Evolutionary conservation across 2,888 invertebrate genomes (phyloP).

Genomic region (Encarsia formosa): DNA sequence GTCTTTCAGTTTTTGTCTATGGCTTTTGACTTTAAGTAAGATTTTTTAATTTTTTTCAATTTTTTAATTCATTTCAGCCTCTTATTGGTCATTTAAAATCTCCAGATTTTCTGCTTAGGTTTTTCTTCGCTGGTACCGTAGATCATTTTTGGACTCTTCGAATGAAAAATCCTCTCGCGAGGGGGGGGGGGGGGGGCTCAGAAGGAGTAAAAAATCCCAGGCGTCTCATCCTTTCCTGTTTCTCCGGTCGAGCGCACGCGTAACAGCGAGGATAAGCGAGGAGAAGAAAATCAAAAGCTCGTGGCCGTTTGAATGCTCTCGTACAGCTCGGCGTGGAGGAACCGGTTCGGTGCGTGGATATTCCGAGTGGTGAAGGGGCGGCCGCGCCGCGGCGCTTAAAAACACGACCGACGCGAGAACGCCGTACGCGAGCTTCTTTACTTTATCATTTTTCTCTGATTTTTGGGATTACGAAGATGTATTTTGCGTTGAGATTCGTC

Average conservation of each 20-base stretch:
- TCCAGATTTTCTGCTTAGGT: too few relatives aligned
- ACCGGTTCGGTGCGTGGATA: slow-evolving; percentile 7
- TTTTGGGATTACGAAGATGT: too few relatives aligned
- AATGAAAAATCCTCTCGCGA: too few relatives aligned
- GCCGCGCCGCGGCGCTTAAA: neutral
- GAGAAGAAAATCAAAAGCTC: slow-evolving; percentile 22
- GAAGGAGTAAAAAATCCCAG: neutral
- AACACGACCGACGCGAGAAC: neutral
- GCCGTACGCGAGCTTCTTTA: neutral
- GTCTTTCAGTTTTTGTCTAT: too few relatives aligned
- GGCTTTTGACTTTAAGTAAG: too few relatives aligned
- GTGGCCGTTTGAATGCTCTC: slow-evolving; percentile 8
- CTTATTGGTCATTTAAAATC: too few relatives aligned
- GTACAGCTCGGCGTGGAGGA: neutral
- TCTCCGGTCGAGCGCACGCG: slow-evolving; percentile 21
- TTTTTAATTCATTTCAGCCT: too few relatives aligned
- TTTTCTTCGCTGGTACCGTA: too few relatives aligned
- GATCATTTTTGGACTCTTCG: too few relatives aligned
- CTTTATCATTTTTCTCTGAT: neutral
- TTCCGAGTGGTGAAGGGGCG: neutral
- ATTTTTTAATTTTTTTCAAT: too few relatives aligned
- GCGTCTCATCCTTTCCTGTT: slow-evolving; percentile 16
- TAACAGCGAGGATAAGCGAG: slow-evolving; percentile 20
- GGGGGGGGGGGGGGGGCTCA: too few relatives aligned
- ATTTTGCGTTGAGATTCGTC: too few relatives aligned